Percentiles rank a stretch among this genome's conserved stretches.
phyloP scores from a whole-genome alignment of 2,888 invertebrate genomes.

The Toxonevra muliebris region DNA sequence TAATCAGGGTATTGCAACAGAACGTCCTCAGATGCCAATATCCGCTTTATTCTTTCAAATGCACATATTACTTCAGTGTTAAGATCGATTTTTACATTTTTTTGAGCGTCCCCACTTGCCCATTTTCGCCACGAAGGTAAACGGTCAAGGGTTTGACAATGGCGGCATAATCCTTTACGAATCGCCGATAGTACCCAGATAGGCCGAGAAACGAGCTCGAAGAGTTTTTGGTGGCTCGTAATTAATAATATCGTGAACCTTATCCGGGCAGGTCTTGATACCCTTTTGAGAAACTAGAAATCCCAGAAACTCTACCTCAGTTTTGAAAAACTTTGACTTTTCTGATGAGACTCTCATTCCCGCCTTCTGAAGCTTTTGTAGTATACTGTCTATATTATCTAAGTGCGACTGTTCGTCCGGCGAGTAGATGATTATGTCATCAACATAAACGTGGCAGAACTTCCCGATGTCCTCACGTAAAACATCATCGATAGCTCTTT shows the following conservation, averaged over 20 bases:
- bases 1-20: slow-evolving; percentile 25
- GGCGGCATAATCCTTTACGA: too few relatives aligned
- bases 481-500: slow-evolving; percentile 20
- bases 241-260: slow-evolving; percentile 31
- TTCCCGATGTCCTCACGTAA: slow-evolving; percentile 19
- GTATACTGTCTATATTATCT: background rate
- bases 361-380: slow-evolving; percentile 8
- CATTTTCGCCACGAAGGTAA: slow-evolving; percentile 27
- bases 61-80: slow-evolving; percentile 30
- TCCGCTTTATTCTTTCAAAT: slow-evolving; percentile 30
- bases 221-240: slow-evolving; percentile 29
- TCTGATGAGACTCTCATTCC: slow-evolving; percentile 15
- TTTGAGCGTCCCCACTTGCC: slow-evolving; percentile 21
- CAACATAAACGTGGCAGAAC: slow-evolving; percentile 19
- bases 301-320: slow-evolving; percentile 26
- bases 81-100: slow-evolving; percentile 28
- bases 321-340: slow-evolving; percentile 16
- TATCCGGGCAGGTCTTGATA: slow-evolving; percentile 31
- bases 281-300: slow-evolving; percentile 30
- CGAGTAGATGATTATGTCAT: slow-evolving; percentile 25
- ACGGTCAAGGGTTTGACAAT: slow-evolving; percentile 32
- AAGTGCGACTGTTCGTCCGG: slow-evolving; percentile 7
- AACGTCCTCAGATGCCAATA: too few relatives aligned
- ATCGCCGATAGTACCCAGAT: too few relatives aligned
- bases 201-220: slow-evolving; percentile 25